Evolutionary conservation across 2,113 vertebrate species (phyloP).

Genomic region (Piprites chloris): DNA sequence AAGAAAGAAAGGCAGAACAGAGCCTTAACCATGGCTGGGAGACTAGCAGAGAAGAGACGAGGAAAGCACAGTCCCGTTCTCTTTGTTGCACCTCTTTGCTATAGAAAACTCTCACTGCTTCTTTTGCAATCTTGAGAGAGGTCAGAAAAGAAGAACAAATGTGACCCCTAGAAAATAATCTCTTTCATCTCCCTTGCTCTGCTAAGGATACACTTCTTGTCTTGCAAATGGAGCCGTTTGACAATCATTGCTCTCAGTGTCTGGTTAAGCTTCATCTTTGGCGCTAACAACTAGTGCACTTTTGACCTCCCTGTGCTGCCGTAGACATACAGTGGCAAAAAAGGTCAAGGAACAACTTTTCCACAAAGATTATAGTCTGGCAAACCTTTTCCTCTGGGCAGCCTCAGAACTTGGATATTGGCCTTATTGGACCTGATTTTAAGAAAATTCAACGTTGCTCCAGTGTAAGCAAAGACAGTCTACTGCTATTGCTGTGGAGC

Average conservation of each 20-base stretch:
- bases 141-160: conserved; percentile 65
- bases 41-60: neutral
- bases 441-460: conserved; percentile 20
- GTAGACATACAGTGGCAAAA: conserved; percentile 42
- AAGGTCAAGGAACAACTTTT: conserved; percentile 67
- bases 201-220: conserved; percentile 67
- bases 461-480: neutral
- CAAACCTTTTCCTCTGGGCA: conserved; percentile 44
- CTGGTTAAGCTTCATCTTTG: conserved; percentile 64
- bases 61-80: neutral
- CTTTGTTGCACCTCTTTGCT: conserved; percentile 44
- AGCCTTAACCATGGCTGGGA: neutral
- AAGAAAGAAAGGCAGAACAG: neutral
- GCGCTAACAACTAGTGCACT: conserved; percentile 62
- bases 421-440: conserved; percentile 29
- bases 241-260: conserved; percentile 65
- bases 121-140: conserved; percentile 66
- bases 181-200: conserved; percentile 66
- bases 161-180: conserved; percentile 67
- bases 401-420: conserved; percentile 28
- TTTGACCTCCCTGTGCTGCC: conserved; percentile 62
- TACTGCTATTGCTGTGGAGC: neutral
- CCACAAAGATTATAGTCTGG: conserved; percentile 48
- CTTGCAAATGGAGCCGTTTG: conserved; percentile 69
- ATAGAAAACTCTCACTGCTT: conserved; percentile 33